Percentiles rank a stretch among this genome's conserved stretches.
Evolutionary conservation across 2,113 vertebrate genomes (phyloP).

Genomic region (Myiagra hebetior): DNA sequence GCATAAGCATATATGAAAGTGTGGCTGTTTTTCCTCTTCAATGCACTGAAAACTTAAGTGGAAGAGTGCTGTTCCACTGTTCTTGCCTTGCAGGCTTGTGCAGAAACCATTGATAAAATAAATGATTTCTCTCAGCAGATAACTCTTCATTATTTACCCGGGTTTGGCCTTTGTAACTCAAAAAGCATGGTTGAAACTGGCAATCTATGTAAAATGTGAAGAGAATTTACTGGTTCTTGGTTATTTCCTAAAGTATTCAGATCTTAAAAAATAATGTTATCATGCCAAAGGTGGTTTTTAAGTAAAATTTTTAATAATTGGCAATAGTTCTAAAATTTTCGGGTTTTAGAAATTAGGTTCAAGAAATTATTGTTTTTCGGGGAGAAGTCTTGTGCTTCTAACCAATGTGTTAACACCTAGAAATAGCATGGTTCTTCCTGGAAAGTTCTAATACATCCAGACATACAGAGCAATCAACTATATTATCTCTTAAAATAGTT

Average conservation of each 20-base stretch:
- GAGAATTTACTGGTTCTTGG: not conserved
- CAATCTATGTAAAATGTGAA: not conserved
- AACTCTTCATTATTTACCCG: not conserved
- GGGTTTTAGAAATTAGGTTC: not conserved
- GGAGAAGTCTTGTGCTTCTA: not conserved
- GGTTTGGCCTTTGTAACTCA: not conserved
- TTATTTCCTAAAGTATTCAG: not conserved
- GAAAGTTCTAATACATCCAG: not conserved
- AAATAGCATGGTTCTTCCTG: not conserved
- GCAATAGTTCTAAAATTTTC: not conserved
- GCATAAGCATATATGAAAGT: not conserved
- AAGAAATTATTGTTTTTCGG: not conserved
- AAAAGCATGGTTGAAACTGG: not conserved
- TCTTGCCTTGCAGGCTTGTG: not conserved
- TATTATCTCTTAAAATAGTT: not conserved
- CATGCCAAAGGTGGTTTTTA: not conserved
- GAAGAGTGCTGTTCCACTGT: not conserved
- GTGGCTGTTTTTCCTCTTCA: not conserved
- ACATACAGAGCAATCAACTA: not conserved
- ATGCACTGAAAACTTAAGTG: not conserved
- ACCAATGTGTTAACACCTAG: accelerated
- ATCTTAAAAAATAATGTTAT: not conserved
- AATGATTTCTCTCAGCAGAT: not conserved
- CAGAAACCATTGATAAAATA: not conserved
- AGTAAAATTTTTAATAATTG: not conserved